Evolutionary conservation across 2,113 vertebrate species (phyloP).

Genomic region (Leucopsar rothschildi): DNA sequence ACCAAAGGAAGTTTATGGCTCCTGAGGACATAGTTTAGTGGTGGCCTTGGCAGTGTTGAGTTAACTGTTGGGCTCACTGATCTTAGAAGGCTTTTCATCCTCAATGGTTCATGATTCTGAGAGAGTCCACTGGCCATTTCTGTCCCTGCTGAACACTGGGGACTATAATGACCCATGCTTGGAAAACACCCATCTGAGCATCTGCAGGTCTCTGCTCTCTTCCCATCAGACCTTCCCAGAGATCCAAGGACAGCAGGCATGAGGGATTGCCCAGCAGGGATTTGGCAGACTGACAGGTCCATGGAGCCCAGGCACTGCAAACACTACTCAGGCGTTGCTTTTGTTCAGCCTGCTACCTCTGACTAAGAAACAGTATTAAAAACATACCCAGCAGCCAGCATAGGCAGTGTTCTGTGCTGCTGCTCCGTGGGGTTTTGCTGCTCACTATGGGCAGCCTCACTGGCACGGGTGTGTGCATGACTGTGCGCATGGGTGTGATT

Average conservation of each 20-base stretch:
- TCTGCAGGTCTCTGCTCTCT: background rate
- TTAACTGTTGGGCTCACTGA: background rate
- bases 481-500: conserved; percentile 40
- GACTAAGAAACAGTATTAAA: background rate
- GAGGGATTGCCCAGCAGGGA: rapidly evolving
- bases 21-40: background rate
- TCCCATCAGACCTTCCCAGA: background rate
- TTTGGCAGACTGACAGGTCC: no score
- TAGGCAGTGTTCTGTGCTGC: background rate
- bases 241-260: background rate
- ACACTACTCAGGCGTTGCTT: background rate
- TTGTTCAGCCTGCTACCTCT: background rate
- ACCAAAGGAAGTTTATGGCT: background rate
- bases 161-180: background rate
- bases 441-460: background rate
- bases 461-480: background rate
- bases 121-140: background rate
- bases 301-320: background rate
- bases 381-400: background rate
- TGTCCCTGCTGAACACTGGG: no score
- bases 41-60: background rate
- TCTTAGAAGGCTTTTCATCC: background rate
- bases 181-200: background rate
- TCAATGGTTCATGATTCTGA: background rate
- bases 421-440: background rate